A percentile compares a stretch with the other conserved stretches of the same genome.
These are phyloP conservation scores for Nephrotoma guestfalica DNA, from an alignment of 2,888 invertebrate genomes.

Conservation along the genomic window DNA sequence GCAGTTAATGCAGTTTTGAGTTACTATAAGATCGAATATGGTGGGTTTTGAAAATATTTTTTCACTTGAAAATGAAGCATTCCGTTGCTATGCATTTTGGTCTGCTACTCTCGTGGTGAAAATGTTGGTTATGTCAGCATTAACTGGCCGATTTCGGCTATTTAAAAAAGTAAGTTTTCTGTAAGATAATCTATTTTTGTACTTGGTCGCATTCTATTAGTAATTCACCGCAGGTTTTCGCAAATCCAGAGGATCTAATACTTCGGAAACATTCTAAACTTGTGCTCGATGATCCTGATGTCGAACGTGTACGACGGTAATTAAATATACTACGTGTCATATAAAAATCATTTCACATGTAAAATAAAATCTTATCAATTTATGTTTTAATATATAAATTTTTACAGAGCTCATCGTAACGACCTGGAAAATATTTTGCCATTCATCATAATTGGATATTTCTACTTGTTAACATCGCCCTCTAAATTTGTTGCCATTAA, in stretches of 20 bases:
- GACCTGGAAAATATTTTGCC: conserved; percentile 45
- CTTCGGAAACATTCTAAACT: neutral
- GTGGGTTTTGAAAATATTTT: neutral
- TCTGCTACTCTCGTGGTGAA: conserved; percentile 22
- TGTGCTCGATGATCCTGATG: neutral
- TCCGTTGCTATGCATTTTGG: conserved; percentile 23
- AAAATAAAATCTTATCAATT: neutral
- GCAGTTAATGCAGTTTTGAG: too few species aligned
- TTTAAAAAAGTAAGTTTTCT: conserved; percentile 17
- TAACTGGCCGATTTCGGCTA: conserved; percentile 22
- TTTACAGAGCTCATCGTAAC: conserved; percentile 40
- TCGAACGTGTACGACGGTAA: neutral
- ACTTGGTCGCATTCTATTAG: neutral
- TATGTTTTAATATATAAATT: neutral
- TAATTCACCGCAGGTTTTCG: conserved; percentile 20
- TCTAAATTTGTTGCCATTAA: conserved; percentile 31
- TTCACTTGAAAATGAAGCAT: conserved; percentile 19
- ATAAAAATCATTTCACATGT: neutral
- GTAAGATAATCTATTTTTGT: neutral
- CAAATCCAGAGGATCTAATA: conserved; percentile 16
- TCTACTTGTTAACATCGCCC: conserved; percentile 39
- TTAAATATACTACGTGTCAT: neutral
- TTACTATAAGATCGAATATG: neutral
- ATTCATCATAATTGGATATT: conserved; percentile 36
- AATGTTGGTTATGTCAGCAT: conserved; percentile 21